Conservation (phyloP, 2,113 vertebrate species). For the Mormoops blainvillei region DNA sequence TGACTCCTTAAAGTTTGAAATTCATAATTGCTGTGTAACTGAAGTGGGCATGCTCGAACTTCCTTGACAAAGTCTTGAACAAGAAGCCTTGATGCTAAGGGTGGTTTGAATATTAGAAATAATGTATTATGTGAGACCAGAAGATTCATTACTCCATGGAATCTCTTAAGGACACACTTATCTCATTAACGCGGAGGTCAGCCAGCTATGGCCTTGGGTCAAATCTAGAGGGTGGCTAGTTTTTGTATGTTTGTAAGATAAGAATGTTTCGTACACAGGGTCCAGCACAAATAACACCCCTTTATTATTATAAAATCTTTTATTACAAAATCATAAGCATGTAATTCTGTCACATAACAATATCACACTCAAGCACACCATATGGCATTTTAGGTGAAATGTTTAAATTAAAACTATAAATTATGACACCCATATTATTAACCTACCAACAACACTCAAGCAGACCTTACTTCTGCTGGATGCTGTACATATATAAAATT, state of each 20-base stretch:
- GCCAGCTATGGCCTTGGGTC: neutral
- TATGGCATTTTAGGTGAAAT: too few species aligned
- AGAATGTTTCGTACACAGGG: neutral
- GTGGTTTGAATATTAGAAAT: neutral
- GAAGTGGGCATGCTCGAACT: neutral
- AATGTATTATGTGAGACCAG: neutral
- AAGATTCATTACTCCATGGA: neutral
- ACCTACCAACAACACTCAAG: too few species aligned
- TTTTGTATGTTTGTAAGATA: neutral
- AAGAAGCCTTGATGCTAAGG: neutral
- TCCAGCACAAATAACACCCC: too few species aligned
- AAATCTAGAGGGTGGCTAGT: neutral
- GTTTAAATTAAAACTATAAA: too few species aligned
- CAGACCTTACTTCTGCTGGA: too few species aligned
- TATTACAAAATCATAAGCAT: too few species aligned
- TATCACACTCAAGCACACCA: too few species aligned
- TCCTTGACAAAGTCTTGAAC: neutral
- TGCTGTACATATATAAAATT: neutral
- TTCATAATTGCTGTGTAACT: neutral
- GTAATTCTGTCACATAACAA: too few species aligned
- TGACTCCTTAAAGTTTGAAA: neutral
- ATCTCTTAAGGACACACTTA: neutral
- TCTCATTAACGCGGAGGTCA: neutral
- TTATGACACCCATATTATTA: too few species aligned
- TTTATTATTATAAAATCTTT: too few species aligned